A percentile compares a stretch with the other conserved stretches of the same genome.
phyloP scores from a whole-genome alignment of 2,113 vertebrate species.

The Hassar affinis region DNA sequence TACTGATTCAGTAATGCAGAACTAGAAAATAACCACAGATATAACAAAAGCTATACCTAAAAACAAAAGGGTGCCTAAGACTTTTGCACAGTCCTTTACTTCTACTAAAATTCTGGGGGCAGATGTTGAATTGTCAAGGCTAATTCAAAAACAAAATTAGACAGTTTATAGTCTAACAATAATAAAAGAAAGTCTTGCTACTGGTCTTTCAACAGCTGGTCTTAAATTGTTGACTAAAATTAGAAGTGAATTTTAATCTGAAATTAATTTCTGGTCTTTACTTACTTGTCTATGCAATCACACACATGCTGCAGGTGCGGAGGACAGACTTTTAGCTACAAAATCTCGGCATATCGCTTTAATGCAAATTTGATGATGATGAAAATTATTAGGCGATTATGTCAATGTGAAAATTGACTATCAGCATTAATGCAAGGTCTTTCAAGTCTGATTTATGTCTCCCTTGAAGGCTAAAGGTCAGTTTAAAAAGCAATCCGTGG shows the following conservation, averaged over 20 bases:
- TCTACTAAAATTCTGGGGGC: neutral
- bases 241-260: neutral
- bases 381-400: neutral
- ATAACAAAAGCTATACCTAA: too few species aligned
- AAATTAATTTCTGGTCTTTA: neutral
- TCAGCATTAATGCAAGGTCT: neutral
- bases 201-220: neutral
- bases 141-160: neutral
- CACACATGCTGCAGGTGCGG: neutral
- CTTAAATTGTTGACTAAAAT: neutral
- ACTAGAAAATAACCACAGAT: too few species aligned
- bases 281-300: neutral
- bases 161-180: neutral
- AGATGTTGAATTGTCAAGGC: neutral
- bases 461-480: conserved; percentile 86
- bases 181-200: neutral
- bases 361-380: neutral
- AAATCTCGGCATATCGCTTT: neutral
- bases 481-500: conserved; percentile 96
- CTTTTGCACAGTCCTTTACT: too few species aligned
- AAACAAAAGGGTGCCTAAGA: too few species aligned
- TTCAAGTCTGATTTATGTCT: conserved; percentile 7
- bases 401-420: neutral
- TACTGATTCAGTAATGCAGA: too few species aligned
- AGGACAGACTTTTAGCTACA: neutral